Conservation (phyloP, 2,888 invertebrate species). For the Latrodectus elegans region DNA sequence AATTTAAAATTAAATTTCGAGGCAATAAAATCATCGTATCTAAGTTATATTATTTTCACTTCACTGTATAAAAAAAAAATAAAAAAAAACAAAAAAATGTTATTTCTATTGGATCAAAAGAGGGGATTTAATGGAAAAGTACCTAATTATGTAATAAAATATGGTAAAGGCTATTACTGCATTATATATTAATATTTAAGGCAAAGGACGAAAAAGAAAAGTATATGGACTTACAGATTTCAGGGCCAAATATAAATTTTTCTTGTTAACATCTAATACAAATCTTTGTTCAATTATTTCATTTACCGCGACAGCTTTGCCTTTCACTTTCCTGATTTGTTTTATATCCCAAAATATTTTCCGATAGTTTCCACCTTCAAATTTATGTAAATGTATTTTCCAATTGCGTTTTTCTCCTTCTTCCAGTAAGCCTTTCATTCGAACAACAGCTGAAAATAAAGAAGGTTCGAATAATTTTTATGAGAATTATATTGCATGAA, state of each 20-base stretch:
- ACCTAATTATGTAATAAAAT: neutral
- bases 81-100: neutral
- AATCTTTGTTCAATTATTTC: conserved; percentile 66
- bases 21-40: too few relatives aligned
- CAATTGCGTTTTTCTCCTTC: conserved; percentile 70
- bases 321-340: conserved; percentile 57
- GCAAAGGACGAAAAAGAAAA: neutral
- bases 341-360: conserved; percentile 71
- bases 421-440: conserved; percentile 71
- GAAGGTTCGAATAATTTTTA: neutral
- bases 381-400: conserved; percentile 71
- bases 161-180: neutral
- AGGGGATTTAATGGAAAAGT: neutral
- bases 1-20: too few relatives aligned
- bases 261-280: conserved; percentile 71
- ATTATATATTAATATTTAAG: neutral
- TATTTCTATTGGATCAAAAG: neutral
- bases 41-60: too few relatives aligned
- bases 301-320: neutral
- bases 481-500: too few relatives aligned
- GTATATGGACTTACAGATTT: conserved; percentile 69
- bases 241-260: conserved; percentile 70
- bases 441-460: conserved; percentile 69
- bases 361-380: conserved; percentile 67
- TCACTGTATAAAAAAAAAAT: neutral